These are phyloP conservation scores for Scaptomyza flava DNA, from an alignment of 2,888 invertebrate species.

Conservation along the genomic window DNA sequence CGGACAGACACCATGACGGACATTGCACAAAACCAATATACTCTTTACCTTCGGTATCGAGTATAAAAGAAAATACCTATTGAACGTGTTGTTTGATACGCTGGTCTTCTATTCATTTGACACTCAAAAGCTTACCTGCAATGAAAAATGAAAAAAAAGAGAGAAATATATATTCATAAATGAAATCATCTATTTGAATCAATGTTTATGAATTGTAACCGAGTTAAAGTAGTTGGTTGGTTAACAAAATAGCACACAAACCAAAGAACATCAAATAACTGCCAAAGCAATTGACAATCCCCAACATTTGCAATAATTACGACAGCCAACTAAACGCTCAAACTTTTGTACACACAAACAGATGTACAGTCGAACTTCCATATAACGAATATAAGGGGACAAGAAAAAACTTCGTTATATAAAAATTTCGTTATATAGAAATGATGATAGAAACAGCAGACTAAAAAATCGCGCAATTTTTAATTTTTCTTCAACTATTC, in stretches of 20 bases:
- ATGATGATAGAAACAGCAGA: no score
- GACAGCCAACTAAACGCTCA: not conserved
- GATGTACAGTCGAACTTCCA: no score
- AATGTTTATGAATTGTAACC: constrained; percentile 33
- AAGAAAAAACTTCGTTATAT: no score
- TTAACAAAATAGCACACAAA: not conserved
- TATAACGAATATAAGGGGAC: no score
- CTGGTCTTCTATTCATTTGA: not conserved
- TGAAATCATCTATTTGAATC: constrained; percentile 36
- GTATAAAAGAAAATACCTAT: no score
- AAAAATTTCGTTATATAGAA: no score
- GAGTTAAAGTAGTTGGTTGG: constrained; percentile 5
- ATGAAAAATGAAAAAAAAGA: constrained; percentile 2
- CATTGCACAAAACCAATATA: no score
- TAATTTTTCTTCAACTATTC: no score
- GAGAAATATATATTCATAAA: not conserved
- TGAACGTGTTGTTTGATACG: not conserved
- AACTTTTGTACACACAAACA: not conserved
- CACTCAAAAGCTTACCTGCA: constrained; percentile 42
- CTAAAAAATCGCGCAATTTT: no score
- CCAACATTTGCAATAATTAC: constrained; percentile 5
- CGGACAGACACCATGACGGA: no score
- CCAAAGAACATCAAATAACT: no score
- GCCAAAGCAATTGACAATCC: not conserved
- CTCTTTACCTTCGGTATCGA: no score